phyloP scores from a whole-genome alignment of 2,888 invertebrate species.

The Heteromurus nitidus region DNA sequence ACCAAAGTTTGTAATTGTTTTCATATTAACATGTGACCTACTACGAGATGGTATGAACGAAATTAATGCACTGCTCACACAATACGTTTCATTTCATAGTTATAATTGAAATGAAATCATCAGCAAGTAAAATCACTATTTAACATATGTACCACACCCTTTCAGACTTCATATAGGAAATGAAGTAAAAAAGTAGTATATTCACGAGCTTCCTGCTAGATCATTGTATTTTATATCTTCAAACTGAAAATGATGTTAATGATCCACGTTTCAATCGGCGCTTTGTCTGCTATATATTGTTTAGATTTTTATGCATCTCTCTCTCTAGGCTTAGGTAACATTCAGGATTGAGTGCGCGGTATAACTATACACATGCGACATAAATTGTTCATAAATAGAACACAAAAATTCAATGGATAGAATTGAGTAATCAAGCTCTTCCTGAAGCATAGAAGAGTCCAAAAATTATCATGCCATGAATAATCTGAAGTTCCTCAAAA shows the following conservation, averaged over 20 bases:
- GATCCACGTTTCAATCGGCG: background rate
- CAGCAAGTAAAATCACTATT: background rate
- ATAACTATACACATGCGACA: too few relatives aligned
- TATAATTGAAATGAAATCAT: too few relatives aligned
- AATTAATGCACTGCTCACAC: too few relatives aligned
- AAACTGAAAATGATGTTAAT: conserved; percentile 7
- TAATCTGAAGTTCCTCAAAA: background rate
- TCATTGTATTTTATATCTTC: background rate
- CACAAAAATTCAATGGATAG: conserved; percentile 8
- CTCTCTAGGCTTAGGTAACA: too few relatives aligned
- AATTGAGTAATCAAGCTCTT: conserved; percentile 9
- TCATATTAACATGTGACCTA: too few relatives aligned
- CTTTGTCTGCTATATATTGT: too few relatives aligned
- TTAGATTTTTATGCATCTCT: too few relatives aligned
- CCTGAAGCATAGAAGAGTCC: background rate
- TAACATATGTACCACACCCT: conserved; percentile 10
- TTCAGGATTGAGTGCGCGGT: too few relatives aligned
- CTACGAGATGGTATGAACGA: too few relatives aligned
- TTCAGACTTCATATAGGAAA: conserved; percentile 13
- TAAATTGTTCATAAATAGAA: conserved; percentile 22
- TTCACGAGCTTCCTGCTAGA: conserved; percentile 4
- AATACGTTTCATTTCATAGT: too few relatives aligned
- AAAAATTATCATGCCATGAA: background rate
- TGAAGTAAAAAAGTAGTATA: background rate
- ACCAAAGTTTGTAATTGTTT: too few relatives aligned